These are phyloP conservation scores for Perca flavescens DNA, from an alignment of 2,113 vertebrate species.

Conservation along the genomic window DNA sequence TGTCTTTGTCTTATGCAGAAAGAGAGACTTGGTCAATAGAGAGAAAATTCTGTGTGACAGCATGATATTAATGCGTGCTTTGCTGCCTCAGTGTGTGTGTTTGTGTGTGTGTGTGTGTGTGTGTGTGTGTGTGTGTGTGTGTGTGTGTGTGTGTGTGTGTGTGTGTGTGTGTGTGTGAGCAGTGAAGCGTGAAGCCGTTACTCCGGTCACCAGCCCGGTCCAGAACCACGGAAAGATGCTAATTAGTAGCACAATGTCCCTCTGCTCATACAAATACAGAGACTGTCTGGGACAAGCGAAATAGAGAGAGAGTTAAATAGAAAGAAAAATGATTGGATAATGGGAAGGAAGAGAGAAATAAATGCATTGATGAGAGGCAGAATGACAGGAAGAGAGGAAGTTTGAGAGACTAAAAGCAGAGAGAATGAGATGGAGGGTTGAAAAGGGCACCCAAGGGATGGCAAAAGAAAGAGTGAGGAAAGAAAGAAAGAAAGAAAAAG, in stretches of 20 bases:
- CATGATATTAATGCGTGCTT: conserved; percentile 30
- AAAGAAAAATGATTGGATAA: conserved; percentile 5
- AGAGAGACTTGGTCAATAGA: conserved; percentile 1
- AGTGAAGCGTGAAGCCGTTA: conserved; percentile 41
- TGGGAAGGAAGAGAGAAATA: conserved; percentile 31
- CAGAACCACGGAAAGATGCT: conserved; percentile 42
- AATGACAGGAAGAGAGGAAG: conserved; percentile 23
- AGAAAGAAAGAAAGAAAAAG: conserved; percentile 25
- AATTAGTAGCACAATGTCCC: conserved; percentile 54
- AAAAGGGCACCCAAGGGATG: conserved; percentile 24
- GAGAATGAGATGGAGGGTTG: conserved; percentile 31
- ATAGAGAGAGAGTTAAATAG: conserved; percentile 19
- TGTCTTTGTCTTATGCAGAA: conserved; percentile 1
- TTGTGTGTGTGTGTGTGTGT: conserved; percentile 3
- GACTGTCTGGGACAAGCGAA: neutral
- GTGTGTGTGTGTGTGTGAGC: conserved; percentile 4
- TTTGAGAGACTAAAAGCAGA: conserved; percentile 18
- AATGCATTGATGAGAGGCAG: conserved; percentile 18
- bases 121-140: neutral
- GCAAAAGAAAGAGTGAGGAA: conserved; percentile 13
- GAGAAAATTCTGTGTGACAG: conserved; percentile 46
- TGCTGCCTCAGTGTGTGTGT: conserved; percentile 4
- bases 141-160: neutral
- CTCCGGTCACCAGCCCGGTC: conserved; percentile 31
- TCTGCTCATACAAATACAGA: conserved; percentile 53